Percentiles rank a stretch among this genome's conserved stretches.
Conservation (phyloP, 2,113 vertebrate species). For the Tricholaema leucomelas region DNA sequence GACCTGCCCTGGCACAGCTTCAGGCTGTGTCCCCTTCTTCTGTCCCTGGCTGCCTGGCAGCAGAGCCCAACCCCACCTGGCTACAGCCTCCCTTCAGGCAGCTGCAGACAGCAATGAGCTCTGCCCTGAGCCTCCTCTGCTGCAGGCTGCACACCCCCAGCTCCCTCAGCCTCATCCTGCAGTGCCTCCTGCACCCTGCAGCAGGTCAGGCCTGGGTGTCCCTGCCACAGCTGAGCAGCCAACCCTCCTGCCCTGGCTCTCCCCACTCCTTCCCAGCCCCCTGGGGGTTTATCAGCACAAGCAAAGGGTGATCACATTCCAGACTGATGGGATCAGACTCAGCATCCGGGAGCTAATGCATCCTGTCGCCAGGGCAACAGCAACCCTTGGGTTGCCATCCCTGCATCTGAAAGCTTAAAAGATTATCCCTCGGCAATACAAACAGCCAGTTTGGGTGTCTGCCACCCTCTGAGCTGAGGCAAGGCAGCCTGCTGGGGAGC, state of each 20-base stretch:
- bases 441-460: background rate
- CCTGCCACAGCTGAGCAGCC: background rate
- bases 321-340: slow-evolving; percentile 13
- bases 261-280: background rate
- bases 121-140: too few relatives aligned
- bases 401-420: slow-evolving; percentile 12
- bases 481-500: background rate
- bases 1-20: too few relatives aligned
- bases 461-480: background rate
- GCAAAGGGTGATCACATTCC: background rate
- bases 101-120: too few relatives aligned
- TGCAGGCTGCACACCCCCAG: too few relatives aligned
- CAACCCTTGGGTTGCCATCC: background rate
- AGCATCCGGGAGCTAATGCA: slow-evolving; percentile 7
- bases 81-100: too few relatives aligned
- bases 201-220: background rate
- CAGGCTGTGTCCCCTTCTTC: too few relatives aligned
- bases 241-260: background rate
- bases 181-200: background rate
- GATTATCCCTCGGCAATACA: background rate
- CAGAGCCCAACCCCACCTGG: too few relatives aligned
- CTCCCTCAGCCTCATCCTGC: rapidly evolving
- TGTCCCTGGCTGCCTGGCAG: too few relatives aligned
- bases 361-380: slow-evolving; percentile 28
- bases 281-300: background rate